phyloP scores from a whole-genome alignment of 2,797 vertebrate species.

The Urosaurus nigricauda region DNA sequence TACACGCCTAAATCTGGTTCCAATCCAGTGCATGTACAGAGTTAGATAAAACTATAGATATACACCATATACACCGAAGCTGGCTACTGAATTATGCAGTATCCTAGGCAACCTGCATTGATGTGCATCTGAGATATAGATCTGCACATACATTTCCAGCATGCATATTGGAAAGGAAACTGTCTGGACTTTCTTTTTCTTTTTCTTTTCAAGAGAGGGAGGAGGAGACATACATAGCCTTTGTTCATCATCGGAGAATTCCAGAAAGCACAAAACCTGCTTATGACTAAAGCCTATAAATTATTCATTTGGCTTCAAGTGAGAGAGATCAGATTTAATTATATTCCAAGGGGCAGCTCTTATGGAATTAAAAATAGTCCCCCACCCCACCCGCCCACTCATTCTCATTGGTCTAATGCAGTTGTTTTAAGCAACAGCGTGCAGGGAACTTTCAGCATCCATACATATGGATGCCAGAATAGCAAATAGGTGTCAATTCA shows the following conservation, averaged over 20 bases:
- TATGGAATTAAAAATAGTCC: slow-evolving; percentile 62
- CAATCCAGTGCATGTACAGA: neutral
- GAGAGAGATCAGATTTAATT: slow-evolving; percentile 74
- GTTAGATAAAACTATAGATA: neutral
- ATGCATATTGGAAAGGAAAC: slow-evolving; percentile 31
- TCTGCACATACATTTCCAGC: neutral
- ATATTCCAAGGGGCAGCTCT: slow-evolving; percentile 67
- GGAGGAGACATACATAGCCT: slow-evolving; percentile 67
- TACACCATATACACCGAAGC: slow-evolving; percentile 3
- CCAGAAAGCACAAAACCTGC: slow-evolving; percentile 69
- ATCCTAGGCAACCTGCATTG: slow-evolving; percentile 61
- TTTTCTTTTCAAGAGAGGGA: slow-evolving; percentile 30
- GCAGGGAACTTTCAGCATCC: slow-evolving; percentile 25
- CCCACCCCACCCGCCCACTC: neutral
- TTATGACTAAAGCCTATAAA: slow-evolving; percentile 70
- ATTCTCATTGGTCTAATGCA: slow-evolving; percentile 58
- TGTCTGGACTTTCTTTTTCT: slow-evolving; percentile 52
- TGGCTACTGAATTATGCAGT: slow-evolving; percentile 39
- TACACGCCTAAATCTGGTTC: neutral
- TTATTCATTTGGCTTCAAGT: slow-evolving; percentile 73
- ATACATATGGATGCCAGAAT: slow-evolving; percentile 23
- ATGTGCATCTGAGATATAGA: slow-evolving; percentile 3
- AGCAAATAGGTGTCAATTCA: slow-evolving; percentile 35
- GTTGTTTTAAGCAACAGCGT: slow-evolving; percentile 60
- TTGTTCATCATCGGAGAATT: slow-evolving; percentile 69